Conservation (phyloP, 2,797 vertebrate species). For the Paguma larvata region DNA sequence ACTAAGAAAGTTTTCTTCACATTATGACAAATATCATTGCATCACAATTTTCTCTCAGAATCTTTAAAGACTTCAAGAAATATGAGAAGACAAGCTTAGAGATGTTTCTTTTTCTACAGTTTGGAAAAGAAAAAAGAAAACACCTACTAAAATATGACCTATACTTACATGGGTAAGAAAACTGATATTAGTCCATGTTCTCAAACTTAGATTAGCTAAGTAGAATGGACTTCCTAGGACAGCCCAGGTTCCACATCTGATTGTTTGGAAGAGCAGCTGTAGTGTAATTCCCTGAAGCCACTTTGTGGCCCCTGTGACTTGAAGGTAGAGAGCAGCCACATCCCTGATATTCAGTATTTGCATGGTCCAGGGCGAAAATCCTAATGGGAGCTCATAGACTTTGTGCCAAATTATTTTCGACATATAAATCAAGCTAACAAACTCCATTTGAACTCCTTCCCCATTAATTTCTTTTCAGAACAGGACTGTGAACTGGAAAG, state of each 20-base stretch:
- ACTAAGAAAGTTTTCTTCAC: not conserved
- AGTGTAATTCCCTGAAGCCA: not conserved
- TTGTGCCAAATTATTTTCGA: not conserved
- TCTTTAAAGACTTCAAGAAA: not conserved
- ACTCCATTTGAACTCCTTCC: not conserved
- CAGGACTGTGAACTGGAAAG: not conserved
- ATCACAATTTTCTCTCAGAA: constrained; percentile 24
- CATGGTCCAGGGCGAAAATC: not conserved
- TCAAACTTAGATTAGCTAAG: not conserved
- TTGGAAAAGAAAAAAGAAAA: not conserved
- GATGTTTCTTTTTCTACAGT: not conserved
- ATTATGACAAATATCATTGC: not conserved
- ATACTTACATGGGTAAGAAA: not conserved
- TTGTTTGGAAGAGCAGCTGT: not conserved
- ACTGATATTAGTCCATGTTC: not conserved
- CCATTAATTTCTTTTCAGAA: not conserved
- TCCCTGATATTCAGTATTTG: not conserved
- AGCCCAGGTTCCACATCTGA: rapidly evolving
- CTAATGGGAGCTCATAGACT: not conserved
- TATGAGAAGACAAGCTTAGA: not conserved
- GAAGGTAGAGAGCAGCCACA: not conserved
- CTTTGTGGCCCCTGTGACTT: not conserved
- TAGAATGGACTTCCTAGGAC: not conserved
- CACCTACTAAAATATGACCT: not conserved
- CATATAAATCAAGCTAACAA: not conserved